phyloP scores from a whole-genome alignment of 2,797 vertebrate genomes.

The Centropyge bicolor region DNA sequence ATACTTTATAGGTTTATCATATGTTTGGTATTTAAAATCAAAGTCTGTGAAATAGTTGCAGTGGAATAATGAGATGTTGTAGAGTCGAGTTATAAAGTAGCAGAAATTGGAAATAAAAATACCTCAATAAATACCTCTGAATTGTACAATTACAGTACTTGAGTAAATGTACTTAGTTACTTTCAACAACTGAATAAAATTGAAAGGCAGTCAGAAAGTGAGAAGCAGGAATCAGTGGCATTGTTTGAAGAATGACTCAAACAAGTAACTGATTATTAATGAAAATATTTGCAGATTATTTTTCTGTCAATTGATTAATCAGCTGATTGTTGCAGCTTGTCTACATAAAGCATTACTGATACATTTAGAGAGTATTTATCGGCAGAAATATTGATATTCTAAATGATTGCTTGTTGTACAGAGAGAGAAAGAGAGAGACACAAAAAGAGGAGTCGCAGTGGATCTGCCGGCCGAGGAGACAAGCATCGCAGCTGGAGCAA shows the following conservation, averaged over 20 bases:
- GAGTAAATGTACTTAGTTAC: neutral
- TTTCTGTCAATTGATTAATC: neutral
- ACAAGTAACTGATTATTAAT: neutral
- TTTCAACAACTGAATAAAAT: neutral
- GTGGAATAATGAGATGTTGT: no score
- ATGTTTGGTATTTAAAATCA: neutral
- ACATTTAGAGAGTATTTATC: neutral
- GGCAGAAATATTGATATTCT: no score
- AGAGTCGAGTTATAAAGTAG: no score
- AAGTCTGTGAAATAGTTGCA: neutral
- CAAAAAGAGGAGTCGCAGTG: slow-evolving; percentile 81
- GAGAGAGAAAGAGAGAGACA: slow-evolving; percentile 84
- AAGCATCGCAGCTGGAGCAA: slow-evolving; percentile 84
- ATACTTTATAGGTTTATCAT: no score
- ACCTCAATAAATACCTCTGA: neutral
- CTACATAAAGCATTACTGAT: neutral
- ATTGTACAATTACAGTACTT: neutral
- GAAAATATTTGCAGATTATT: neutral
- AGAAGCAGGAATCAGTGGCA: neutral
- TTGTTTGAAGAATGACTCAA: neutral
- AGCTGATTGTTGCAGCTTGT: neutral
- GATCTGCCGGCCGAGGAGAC: slow-evolving; percentile 72
- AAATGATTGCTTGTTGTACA: slow-evolving; percentile 6
- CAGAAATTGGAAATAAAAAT: neutral
- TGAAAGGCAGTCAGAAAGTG: neutral